A percentile compares a stretch with the other conserved stretches of the same genome.
phyloP scores from a whole-genome alignment of 2,113 vertebrate species.

The Mystacornis crossleyi region DNA sequence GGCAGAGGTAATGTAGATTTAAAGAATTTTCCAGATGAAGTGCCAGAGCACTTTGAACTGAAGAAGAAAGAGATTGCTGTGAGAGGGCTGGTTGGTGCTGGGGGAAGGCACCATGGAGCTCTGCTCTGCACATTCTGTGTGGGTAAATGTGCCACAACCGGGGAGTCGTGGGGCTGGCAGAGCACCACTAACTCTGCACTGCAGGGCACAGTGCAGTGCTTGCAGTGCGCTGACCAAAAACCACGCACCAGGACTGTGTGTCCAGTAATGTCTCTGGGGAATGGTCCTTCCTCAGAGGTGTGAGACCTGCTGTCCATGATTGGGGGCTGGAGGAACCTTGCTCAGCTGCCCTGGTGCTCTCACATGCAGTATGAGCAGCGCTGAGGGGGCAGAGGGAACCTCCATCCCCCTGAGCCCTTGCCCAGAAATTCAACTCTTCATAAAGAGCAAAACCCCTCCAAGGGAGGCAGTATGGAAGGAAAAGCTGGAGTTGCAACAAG shows the following conservation, averaged over 20 bases:
- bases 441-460: background rate
- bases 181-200: background rate
- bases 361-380: rapidly evolving
- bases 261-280: background rate
- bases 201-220: background rate
- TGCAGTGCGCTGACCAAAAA: background rate
- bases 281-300: background rate
- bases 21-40: conserved; percentile 74
- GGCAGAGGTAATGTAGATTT: conserved; percentile 76
- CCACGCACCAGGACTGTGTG: rapidly evolving
- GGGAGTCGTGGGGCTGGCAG: background rate
- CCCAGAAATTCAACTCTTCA: background rate
- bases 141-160: background rate
- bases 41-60: conserved; percentile 69
- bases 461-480: background rate
- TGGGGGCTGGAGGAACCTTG: background rate
- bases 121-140: background rate
- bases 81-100: background rate
- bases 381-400: background rate
- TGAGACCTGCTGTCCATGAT: rapidly evolving
- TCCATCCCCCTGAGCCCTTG: background rate
- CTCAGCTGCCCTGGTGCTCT: background rate
- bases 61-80: conserved; percentile 65
- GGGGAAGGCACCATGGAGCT: background rate
- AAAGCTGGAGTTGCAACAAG: background rate